Percentiles rank a stretch among this genome's conserved stretches.
phyloP scores from a whole-genome alignment of 1,140 invertebrate genomes.

The Papilio dardanus region DNA sequence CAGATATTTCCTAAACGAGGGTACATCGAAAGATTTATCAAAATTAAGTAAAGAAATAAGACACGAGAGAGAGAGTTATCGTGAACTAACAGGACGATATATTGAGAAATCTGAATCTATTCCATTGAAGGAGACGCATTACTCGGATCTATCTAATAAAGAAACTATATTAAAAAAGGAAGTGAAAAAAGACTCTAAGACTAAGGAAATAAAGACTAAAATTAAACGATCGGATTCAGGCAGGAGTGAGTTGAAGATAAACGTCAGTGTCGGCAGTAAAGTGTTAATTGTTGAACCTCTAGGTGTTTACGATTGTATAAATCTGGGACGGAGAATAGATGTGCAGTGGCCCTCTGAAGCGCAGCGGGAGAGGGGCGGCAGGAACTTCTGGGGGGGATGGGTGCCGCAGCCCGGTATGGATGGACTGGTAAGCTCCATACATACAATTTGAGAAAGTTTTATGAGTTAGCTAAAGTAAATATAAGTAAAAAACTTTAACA shows the following conservation, averaged over 20 bases:
- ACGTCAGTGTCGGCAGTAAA: conserved; percentile 79
- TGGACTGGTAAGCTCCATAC: conserved; percentile 85
- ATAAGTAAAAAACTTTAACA: too few species aligned
- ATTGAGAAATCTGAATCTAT: conserved; percentile 71
- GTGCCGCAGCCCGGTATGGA: conserved; percentile 95
- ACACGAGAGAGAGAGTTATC: conserved; percentile 77
- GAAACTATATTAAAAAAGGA: conserved; percentile 68
- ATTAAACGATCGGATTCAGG: conserved; percentile 78
- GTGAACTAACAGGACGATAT: conserved; percentile 78
- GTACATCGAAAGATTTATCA: conserved; percentile 76
- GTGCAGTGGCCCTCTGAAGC: conserved; percentile 95
- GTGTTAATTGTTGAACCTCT: conserved; percentile 83
- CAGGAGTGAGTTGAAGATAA: conserved; percentile 81
- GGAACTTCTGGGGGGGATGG: conserved; percentile 95
- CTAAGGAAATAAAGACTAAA: conserved; percentile 74
- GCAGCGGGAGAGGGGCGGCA: conserved; percentile 92
- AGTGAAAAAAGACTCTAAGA: conserved; percentile 67
- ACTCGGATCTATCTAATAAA: conserved; percentile 71
- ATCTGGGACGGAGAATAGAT: conserved; percentile 93
- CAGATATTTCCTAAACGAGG: conserved; percentile 74
- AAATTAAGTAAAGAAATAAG: conserved; percentile 78
- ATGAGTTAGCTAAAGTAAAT: too few species aligned
- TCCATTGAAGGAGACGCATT: conserved; percentile 69
- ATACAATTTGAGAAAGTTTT: conserved; percentile 2
- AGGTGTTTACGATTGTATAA: conserved; percentile 92